Evolutionary conservation across 2,113 vertebrate genomes (phyloP), one percentile per base, ranked within the genome.

Genomic region (Cephalopterus ornatus): DNA sequence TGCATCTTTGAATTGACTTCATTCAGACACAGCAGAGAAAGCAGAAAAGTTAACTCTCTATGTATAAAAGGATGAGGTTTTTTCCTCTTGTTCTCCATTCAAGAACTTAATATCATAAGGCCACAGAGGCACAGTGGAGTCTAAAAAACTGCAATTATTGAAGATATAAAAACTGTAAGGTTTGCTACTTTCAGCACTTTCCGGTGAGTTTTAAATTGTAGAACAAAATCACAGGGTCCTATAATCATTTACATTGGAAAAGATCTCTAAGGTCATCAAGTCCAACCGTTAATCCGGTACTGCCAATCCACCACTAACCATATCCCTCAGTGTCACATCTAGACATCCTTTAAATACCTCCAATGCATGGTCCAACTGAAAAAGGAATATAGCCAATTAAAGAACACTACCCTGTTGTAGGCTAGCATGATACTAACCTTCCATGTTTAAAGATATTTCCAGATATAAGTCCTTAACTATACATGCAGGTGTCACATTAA

Each of bases 401-500:
- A 82, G 42, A 35, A 6, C 26, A 22, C 14, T 56, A 55, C 33
- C 12, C 2, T 44, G 9, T 47, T 35, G 8, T 28, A 52, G 42
- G 12, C 20, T 22, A 58, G 12, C 7, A 39, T 17, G 4, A 15
- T 55, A 44, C 44, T 76, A 55, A 30, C 5, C 3, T 50, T 14
- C 12, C 6, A 37, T 18, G 2, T 49, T 42, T 58, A n/a, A 88
- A 72, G 49, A 68, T 76, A 80, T 82, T 68, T 87, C 44, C 53
- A 79, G 44, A 19, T 52, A 4, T 10, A 83, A 49, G 37, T 20
- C 15, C 12, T 85, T 56, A 85, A 63, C 7, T 39, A 3, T 50
- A 11, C 27, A 46, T 21, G 7, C 5, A 30, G 9, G 5, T 59
- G 15, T 67, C 58, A 61, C 0, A 0, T 2, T 55, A 72, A 33